Evolutionary conservation across 2,797 vertebrate genomes (phyloP), one percentile per base, ranked within the genome.

Genomic region (Anguilla megastoma): DNA sequence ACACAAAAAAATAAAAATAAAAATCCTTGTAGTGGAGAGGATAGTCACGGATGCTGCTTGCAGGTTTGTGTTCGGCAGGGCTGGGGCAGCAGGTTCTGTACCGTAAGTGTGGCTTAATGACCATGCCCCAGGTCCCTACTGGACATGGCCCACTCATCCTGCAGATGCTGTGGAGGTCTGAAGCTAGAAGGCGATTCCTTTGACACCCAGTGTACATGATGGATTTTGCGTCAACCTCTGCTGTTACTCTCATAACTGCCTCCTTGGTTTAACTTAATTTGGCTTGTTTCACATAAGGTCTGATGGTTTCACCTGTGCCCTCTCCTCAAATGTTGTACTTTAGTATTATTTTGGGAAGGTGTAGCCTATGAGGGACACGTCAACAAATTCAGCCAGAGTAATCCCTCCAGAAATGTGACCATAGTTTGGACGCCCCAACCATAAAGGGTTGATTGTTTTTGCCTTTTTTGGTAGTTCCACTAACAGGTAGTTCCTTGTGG

Each of bases 241-340:
- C 71, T 76, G 30, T 18, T 76, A 76, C 36, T 76, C 16, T 69
- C n/a, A 69, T 69, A 69, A 69, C 63, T 69, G n/a, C 63, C 63
- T 69, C n/a, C 1, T 27, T 12, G 27, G 9, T 71, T 71, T 71
- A 71, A 33, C 16, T 76, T 3, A 2, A 33, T 76, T 33, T 36
- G 21, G 33, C 30, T 36, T 18, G 71, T 76, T 14, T 33, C 36
- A 36, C 36, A 76, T 69, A 27, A n/a, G 24, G 71, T 33, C 33
- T 76, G 30, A 76, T 69, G n/a, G 63, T 76, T 36, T 76, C 21
- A 36, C 71, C 30, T 14, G 71, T 76, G 30, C 33, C 71, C 30
- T 76, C 30, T 36, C 9, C 71, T 33, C 71, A 76, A 21, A 58
- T 58, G 16, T 0, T 16, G 56, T 18, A 18, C 16, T 58, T 58